phyloP scores from a whole-genome alignment of 1,140 invertebrate genomes.

The Ceratitis capitata region DNA sequence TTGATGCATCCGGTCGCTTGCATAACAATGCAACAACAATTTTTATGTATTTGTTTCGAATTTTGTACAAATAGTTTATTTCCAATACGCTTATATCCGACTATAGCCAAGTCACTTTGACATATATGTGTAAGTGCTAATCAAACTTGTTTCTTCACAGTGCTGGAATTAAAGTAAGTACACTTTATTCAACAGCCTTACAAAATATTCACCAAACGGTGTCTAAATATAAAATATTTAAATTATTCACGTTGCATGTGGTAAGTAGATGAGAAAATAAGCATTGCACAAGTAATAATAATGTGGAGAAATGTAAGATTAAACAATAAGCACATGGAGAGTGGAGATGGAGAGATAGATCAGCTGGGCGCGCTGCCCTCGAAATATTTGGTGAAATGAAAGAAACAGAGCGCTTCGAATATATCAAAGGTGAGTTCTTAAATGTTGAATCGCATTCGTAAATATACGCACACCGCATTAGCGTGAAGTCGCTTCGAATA shows the following conservation, averaged over 20 bases:
- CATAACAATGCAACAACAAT: slow-evolving; percentile 37
- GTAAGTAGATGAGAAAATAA: background rate
- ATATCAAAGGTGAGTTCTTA: too few relatives aligned
- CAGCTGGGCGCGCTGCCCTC: background rate
- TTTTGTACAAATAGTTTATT: background rate
- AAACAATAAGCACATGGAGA: background rate
- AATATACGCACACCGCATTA: too few relatives aligned
- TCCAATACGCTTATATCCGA: background rate
- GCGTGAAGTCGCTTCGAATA: too few relatives aligned
- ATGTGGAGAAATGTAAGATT: background rate
- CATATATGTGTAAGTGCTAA: background rate
- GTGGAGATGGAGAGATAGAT: background rate
- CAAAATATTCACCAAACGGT: background rate
- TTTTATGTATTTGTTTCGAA: slow-evolving; percentile 14
- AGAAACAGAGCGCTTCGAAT: background rate
- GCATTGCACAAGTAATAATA: background rate
- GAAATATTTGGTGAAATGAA: background rate
- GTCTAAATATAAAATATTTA: background rate
- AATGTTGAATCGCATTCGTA: too few relatives aligned
- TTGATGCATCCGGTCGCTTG: slow-evolving; percentile 5
- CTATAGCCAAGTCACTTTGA: background rate
- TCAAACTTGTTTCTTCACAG: background rate
- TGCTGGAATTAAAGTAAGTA: background rate
- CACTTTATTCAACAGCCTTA: background rate
- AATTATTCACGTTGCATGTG: background rate